Conservation (phyloP, 1,140 invertebrate species). For the Elysia chlorotica region DNA sequence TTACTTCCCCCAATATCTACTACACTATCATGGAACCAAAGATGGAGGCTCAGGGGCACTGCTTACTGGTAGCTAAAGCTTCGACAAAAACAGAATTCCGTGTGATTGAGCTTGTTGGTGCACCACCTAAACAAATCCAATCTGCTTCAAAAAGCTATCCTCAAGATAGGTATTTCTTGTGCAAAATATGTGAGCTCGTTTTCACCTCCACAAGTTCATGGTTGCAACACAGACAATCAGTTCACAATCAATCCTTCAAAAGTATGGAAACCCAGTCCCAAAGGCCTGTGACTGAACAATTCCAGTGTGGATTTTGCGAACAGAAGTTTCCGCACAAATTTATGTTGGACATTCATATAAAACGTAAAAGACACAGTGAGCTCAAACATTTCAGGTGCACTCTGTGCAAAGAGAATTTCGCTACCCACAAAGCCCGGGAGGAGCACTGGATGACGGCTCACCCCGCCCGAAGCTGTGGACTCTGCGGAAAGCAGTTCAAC, state of each 20-base stretch:
- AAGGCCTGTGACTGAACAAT: neutral
- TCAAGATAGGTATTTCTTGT: slow-evolving; percentile 10
- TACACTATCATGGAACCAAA: slow-evolving; percentile 21
- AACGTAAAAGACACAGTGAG: slow-evolving; percentile 15
- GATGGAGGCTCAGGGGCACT: neutral
- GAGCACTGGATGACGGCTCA: slow-evolving; percentile 19
- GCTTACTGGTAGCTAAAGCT: slow-evolving; percentile 3
- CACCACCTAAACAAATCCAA: too few relatives aligned
- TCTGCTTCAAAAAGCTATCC: neutral
- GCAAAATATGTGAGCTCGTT: slow-evolving; percentile 2
- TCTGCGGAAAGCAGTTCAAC: slow-evolving; percentile 13
- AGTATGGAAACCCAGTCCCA: too few relatives aligned
- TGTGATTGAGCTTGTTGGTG: slow-evolving; percentile 2
- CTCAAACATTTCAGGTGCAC: slow-evolving; percentile 13
- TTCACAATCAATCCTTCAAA: too few relatives aligned
- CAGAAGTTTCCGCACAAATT: slow-evolving; percentile 16
- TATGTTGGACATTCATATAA: slow-evolving; percentile 17
- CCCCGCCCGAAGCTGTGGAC: slow-evolving; percentile 13
- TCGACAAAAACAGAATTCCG: neutral
- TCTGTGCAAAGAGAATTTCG: slow-evolving; percentile 12
- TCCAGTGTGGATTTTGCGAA: slow-evolving; percentile 2
- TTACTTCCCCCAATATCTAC: too few relatives aligned
- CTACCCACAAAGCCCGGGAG: slow-evolving; percentile 4
- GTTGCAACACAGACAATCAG: slow-evolving; percentile 4
- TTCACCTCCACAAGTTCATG: slow-evolving; percentile 6